These are phyloP conservation scores for Microvelia longipes DNA, from an alignment of 1,140 invertebrate genomes.

Conservation along the genomic window DNA sequence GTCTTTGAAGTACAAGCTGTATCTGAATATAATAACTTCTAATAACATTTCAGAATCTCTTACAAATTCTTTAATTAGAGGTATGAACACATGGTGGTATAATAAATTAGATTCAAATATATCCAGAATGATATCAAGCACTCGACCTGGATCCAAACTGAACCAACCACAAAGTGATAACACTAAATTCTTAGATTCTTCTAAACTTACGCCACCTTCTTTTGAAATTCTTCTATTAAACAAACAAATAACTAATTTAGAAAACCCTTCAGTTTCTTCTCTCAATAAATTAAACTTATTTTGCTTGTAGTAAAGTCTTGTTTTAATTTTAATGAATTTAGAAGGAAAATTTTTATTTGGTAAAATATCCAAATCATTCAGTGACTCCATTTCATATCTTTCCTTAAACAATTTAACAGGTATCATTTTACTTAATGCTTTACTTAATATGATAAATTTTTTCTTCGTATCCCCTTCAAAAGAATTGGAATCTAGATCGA, in stretches of 20 bases:
- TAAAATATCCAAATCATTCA: conserved; percentile 82
- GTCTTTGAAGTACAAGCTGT: conserved; percentile 38
- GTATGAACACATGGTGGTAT: conserved; percentile 57
- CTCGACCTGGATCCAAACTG: conserved; percentile 95
- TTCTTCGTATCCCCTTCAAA: neutral
- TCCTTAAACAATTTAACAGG: conserved; percentile 72
- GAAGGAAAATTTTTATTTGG: conserved; percentile 83
- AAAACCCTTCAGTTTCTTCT: conserved; percentile 98
- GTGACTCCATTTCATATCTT: conserved; percentile 78
- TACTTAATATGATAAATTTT: neutral
- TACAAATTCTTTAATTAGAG: conserved; percentile 71
- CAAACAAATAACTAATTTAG: conserved; percentile 85
- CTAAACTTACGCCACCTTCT: conserved; percentile 31
- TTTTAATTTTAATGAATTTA: conserved; percentile 96
- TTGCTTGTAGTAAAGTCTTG: conserved; percentile 96
- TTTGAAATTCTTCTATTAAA: conserved; percentile 72
- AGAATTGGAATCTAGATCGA: neutral
- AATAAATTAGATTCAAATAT: conserved; percentile 77
- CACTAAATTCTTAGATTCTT: neutral
- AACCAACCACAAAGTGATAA: conserved; percentile 52
- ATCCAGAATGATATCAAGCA: conserved; percentile 90
- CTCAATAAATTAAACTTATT: conserved; percentile 96
- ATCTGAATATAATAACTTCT: conserved; percentile 91
- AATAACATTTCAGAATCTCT: conserved; percentile 68
- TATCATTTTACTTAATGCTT: neutral